Evolutionary conservation across 2,113 vertebrate species (phyloP).

Genomic region (Varanus komodoensis): DNA sequence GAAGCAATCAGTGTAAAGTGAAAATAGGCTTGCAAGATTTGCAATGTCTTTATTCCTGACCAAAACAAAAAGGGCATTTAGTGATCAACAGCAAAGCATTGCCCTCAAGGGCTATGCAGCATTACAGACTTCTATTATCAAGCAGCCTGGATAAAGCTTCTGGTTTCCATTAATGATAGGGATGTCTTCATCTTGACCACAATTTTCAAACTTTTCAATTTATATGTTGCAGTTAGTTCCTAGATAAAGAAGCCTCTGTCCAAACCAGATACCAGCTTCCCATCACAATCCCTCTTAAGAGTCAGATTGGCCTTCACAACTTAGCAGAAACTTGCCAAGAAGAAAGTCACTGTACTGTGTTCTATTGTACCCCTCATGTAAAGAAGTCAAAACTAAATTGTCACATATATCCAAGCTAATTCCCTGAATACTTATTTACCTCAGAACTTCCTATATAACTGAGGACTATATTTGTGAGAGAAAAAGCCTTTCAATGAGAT

Average conservation of each 20-base stretch:
- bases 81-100: background rate
- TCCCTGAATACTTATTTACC: background rate
- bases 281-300: background rate
- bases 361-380: conserved; percentile 26
- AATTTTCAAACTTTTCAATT: conserved; percentile 31
- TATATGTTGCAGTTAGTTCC: background rate
- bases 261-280: background rate
- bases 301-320: background rate
- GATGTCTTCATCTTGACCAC: background rate
- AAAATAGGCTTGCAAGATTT: background rate
- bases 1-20: background rate
- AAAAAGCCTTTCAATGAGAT: background rate
- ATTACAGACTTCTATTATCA: background rate
- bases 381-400: background rate
- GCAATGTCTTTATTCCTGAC: background rate
- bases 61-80: conserved; percentile 13
- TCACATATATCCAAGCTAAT: background rate
- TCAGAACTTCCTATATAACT: background rate
- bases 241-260: conserved; percentile 12
- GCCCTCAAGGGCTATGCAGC: background rate
- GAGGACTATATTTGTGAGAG: background rate
- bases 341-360: background rate
- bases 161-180: background rate
- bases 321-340: background rate
- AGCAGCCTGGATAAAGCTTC: background rate